phyloP scores from a whole-genome alignment of 2,113 vertebrate species.

The Willisornis vidua region DNA sequence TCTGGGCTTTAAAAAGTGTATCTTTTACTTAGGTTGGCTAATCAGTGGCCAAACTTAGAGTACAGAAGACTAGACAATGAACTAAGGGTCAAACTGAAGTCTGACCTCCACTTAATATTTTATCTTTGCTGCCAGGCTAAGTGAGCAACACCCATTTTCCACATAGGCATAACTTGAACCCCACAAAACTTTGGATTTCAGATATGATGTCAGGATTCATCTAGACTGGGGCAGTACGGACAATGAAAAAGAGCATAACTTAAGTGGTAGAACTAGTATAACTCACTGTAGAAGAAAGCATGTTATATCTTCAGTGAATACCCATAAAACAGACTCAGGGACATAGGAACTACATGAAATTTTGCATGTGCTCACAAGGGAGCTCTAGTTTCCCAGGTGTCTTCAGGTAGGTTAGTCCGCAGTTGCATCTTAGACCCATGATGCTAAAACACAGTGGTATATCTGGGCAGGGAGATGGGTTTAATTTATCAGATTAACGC shows the following conservation, averaged over 20 bases:
- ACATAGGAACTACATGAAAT: neutral
- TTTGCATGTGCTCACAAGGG: neutral
- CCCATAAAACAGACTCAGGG: neutral
- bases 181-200: neutral
- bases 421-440: neutral
- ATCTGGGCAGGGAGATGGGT: neutral
- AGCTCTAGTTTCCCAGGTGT: neutral
- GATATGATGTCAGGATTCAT: neutral
- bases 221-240: neutral
- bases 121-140: neutral
- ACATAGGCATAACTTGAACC: neutral
- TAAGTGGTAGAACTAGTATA: neutral
- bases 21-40: neutral
- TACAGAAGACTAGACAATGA: neutral
- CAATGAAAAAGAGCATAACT: neutral
- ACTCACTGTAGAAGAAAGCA: neutral
- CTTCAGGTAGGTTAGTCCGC: neutral
- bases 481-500: neutral
- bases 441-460: neutral
- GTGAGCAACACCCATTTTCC: neutral
- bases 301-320: neutral
- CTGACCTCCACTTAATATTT: neutral
- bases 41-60: neutral
- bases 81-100: neutral
- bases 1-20: neutral